A percentile compares a stretch with the other conserved stretches of the same genome.
Evolutionary conservation across 2,797 vertebrate genomes (phyloP).

Genomic region (Sternarchorhynchus goeldii): DNA sequence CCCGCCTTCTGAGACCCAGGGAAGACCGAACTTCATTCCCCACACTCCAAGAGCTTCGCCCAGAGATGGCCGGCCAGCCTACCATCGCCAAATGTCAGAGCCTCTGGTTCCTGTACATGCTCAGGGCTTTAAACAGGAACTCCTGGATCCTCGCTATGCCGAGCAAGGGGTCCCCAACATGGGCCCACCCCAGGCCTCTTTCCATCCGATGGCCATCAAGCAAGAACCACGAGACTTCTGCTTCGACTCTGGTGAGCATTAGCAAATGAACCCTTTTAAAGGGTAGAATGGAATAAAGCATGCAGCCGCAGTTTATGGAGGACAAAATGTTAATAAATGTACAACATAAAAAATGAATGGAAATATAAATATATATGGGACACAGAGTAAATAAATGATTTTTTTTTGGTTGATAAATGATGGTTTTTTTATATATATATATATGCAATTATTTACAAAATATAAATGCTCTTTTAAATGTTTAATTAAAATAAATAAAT

Average conservation of each 20-base stretch:
- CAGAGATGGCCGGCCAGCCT: slow-evolving; percentile 83
- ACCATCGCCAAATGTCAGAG: slow-evolving; percentile 94
- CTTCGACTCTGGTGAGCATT: slow-evolving; percentile 90
- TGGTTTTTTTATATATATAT: too few species aligned
- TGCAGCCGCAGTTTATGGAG: too few species aligned
- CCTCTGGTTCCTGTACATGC: slow-evolving; percentile 85
- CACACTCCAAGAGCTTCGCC: slow-evolving; percentile 74
- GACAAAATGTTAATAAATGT: too few species aligned
- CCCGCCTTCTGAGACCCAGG: slow-evolving; percentile 76
- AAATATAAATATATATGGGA: too few species aligned
- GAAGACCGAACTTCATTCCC: slow-evolving; percentile 78
- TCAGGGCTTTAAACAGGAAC: slow-evolving; percentile 94
- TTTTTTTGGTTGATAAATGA: too few species aligned
- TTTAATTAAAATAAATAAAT: too few species aligned
- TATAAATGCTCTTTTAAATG: too few species aligned
- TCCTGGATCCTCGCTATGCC: slow-evolving; percentile 84
- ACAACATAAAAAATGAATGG: too few species aligned
- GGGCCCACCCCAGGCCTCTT: slow-evolving; percentile 74
- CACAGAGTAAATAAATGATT: too few species aligned
- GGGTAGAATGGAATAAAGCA: background rate
- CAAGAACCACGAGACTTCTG: slow-evolving; percentile 95
- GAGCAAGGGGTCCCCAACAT: slow-evolving; percentile 85
- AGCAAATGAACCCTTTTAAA: slow-evolving; percentile 4
- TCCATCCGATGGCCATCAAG: slow-evolving; percentile 92
- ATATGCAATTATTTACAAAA: too few species aligned